phyloP scores from a whole-genome alignment of 37 sponge, comb jelly and placozoan species.

The Beroe forskalii region DNA sequence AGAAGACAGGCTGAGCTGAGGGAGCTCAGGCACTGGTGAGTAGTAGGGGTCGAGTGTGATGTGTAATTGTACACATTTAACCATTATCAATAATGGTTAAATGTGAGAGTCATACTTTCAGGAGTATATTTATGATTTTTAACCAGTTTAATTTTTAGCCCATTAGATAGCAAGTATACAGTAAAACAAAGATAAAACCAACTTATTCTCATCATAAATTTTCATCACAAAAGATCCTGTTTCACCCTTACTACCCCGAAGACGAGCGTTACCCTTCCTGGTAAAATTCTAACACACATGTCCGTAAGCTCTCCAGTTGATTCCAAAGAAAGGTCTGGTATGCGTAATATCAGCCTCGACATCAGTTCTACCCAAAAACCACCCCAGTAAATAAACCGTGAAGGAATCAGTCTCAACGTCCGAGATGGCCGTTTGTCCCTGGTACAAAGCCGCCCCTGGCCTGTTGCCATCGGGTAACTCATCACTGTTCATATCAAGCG shows the following conservation, averaged over 20 bases:
- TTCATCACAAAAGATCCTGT: too few relatives aligned
- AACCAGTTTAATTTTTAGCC: too few relatives aligned
- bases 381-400: not conserved
- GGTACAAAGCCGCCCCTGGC: not conserved
- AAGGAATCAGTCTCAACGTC: not conserved
- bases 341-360: not conserved
- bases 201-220: too few relatives aligned
- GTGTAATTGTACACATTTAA: too few relatives aligned
- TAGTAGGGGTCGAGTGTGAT: not conserved
- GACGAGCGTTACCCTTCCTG: too few relatives aligned
- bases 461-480: not conserved
- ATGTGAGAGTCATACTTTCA: too few relatives aligned
- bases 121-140: too few relatives aligned
- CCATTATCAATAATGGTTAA: too few relatives aligned
- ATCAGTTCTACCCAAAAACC: not conserved
- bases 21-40: slow-evolving; percentile 40
- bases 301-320: not conserved
- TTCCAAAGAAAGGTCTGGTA: not conserved
- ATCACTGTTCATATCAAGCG: not conserved
- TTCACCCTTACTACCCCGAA: too few relatives aligned
- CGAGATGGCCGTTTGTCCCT: not conserved
- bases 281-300: not conserved
- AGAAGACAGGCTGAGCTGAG: slow-evolving; percentile 64
- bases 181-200: too few relatives aligned
- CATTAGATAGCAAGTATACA: too few relatives aligned